Conservation (phyloP, 2,113 vertebrate species). For the Sturnus vulgaris region DNA sequence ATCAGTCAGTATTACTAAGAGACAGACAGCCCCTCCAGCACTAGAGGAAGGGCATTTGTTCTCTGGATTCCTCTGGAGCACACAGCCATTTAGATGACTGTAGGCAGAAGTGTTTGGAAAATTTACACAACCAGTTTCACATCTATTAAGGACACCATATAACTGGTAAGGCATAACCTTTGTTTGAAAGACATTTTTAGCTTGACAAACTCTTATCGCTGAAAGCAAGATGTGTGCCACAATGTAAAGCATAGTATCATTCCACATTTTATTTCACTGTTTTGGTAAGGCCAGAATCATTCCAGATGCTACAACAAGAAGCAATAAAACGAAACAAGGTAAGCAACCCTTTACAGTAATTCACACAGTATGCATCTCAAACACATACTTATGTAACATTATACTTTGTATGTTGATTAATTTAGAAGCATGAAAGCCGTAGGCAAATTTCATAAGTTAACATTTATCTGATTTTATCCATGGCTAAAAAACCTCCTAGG, state of each 20-base stretch:
- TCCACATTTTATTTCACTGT: conserved; percentile 36
- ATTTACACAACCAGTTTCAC: background rate
- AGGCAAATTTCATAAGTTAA: background rate
- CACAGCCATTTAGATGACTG: background rate
- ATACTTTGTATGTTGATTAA: conserved; percentile 46
- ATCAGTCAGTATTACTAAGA: background rate
- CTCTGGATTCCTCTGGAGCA: background rate
- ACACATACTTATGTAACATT: background rate
- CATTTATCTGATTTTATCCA: background rate
- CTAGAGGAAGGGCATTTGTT: background rate
- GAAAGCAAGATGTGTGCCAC: background rate
- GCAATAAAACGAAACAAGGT: conserved; percentile 58
- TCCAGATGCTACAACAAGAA: conserved; percentile 66
- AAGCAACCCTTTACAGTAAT: conserved; percentile 37
- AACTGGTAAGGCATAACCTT: background rate
- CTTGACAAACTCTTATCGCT: background rate
- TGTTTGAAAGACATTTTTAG: background rate
- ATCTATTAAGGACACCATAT: background rate
- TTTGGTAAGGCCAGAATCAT: conserved; percentile 37
- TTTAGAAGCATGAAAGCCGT: conserved; percentile 16
- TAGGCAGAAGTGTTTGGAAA: background rate
- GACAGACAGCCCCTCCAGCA: background rate
- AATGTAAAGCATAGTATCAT: background rate
- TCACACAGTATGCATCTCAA: conserved; percentile 2
- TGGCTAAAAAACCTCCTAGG: background rate